Evolutionary conservation across 2,797 vertebrate species (phyloP), one percentile per base, ranked within the genome.

Genomic region (Huso huso): DNA sequence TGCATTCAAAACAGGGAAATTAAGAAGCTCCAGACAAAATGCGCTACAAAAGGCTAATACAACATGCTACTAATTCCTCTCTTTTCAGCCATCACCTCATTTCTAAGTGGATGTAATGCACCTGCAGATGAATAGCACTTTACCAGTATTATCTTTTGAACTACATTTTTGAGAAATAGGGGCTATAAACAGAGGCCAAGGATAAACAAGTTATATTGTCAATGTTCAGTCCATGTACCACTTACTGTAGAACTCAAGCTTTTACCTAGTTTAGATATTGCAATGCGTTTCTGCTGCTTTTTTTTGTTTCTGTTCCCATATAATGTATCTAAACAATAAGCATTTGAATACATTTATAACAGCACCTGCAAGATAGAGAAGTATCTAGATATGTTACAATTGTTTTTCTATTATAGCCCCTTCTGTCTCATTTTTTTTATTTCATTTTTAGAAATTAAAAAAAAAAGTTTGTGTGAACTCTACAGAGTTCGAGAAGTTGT

Each of bases 1-100:
- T 79, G 88, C 94, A 97, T 97, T 98, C 90, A 97, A 92, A 92
- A 95, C 92, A 89, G 93, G 94, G 94, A 97, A 95, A 98, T 97
- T 95, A 98, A 96, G 95, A 97, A 88, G 95, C 92, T 92, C 90
- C 87, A 91, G 90, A 94, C 92, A 99, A 97, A 98, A 96, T 91
- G 93, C 85, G 87, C 92, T 90, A 97, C 96, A 98, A 98, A 99
- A 97, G 95, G 93, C 96, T 96, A 98, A 97, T 98, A 94, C 92
- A 96, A 96, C 95, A 94, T 84, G 85, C 89, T 89, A 89, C 94
- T 96, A 96, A 98, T 94, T 94, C 94, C 90, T 88, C 84, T 91
- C 88, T 87, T 94, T 96, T 96, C 94, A 98, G 89, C 89, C 92
- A 94, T 83, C 88, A 90, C 92, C 93, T 93, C 93, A 90, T 89